Conservation (phyloP, 2,888 invertebrate genomes). For the Cyclophora punctaria region DNA sequence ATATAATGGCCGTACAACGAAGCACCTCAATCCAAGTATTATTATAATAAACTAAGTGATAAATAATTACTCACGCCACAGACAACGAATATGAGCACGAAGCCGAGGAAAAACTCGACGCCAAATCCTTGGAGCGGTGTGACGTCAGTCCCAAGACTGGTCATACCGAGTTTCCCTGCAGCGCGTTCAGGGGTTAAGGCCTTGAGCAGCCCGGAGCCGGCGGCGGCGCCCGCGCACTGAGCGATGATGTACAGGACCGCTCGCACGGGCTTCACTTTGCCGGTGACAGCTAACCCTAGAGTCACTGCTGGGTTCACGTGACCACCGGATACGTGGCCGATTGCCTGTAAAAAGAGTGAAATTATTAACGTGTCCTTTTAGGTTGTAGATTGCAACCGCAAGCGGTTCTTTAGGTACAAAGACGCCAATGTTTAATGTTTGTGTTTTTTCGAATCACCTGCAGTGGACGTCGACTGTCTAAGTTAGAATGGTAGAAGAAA, state of each 20-base stretch:
- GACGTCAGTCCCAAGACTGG: constrained; percentile 76
- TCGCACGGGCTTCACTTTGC: constrained; percentile 84
- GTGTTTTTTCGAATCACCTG: no score
- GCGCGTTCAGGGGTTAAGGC: constrained; percentile 80
- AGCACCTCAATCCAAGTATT: background rate
- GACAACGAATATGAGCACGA: constrained; percentile 91
- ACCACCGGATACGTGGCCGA: constrained; percentile 92
- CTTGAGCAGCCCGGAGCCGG: constrained; percentile 84
- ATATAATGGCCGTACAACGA: background rate
- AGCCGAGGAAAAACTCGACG: constrained; percentile 92
- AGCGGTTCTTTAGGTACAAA: no score
- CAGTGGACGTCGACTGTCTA: no score
- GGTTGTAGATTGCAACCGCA: no score
- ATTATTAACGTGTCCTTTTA: no score
- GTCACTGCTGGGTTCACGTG: constrained; percentile 97
- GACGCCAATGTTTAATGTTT: no score
- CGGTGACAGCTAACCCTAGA: constrained; percentile 83
- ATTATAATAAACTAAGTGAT: background rate
- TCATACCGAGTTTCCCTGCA: constrained; percentile 80
- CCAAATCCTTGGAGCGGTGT: constrained; percentile 88
- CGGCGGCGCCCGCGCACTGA: constrained; percentile 88
- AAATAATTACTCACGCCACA: constrained; percentile 80
- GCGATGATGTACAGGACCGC: constrained; percentile 86
- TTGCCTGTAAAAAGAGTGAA: constrained; percentile 67
- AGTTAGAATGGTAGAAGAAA: no score